phyloP scores from a whole-genome alignment of 2,797 vertebrate species.

The Taeniopygia guttata region DNA sequence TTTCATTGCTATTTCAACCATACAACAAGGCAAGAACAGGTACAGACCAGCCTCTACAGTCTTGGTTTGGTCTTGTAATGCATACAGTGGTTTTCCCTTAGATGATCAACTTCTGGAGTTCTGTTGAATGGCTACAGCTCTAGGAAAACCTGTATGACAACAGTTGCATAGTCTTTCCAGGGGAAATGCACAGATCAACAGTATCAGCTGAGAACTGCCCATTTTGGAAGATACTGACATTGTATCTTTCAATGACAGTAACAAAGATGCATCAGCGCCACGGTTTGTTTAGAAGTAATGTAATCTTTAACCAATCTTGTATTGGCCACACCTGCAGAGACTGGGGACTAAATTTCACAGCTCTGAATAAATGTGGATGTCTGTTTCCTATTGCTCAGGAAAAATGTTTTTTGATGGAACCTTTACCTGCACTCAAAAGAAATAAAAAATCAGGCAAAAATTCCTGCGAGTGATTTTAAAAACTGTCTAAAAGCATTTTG shows the following conservation, averaged over 20 bases:
- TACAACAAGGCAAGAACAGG: neutral
- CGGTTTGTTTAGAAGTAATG: neutral
- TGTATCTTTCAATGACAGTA: neutral
- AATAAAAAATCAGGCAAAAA: neutral
- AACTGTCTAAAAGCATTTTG: constrained; percentile 48
- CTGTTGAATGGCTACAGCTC: neutral
- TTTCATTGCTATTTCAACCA: neutral
- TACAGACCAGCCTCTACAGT: neutral
- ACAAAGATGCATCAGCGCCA: neutral
- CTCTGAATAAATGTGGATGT: neutral
- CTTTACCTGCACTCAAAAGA: neutral
- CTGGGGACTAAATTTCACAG: neutral
- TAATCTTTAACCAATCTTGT: neutral
- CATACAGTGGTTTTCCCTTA: neutral
- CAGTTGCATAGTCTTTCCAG: neutral
- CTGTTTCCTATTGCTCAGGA: neutral
- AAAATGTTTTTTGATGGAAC: neutral
- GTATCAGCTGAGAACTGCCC: neutral
- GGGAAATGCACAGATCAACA: neutral
- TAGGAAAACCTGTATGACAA: neutral
- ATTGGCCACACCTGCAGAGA: neutral
- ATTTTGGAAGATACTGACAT: neutral
- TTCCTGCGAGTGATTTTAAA: constrained; percentile 27
- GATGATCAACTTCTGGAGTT: neutral
- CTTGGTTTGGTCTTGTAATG: neutral